These are phyloP conservation scores for Drosophila siamana DNA, from an alignment of 2,888 invertebrate species.

Conservation along the genomic window DNA sequence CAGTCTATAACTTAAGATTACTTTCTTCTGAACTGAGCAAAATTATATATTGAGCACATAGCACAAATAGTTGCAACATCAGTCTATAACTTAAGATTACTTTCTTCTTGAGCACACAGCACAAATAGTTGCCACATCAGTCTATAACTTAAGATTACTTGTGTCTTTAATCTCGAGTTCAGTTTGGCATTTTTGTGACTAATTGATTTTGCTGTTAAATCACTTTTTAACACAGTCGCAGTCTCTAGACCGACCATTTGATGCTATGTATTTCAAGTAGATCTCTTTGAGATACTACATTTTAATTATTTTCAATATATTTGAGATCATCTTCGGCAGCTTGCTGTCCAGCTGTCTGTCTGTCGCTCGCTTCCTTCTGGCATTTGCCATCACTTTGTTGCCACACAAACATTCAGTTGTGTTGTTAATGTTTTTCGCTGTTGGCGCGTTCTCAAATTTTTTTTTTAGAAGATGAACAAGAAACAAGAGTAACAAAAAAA, in stretches of 20 bases:
- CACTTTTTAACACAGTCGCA: not conserved
- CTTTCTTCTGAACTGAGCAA: too few relatives aligned
- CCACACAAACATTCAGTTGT: constrained; percentile 5
- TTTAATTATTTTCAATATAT: not conserved
- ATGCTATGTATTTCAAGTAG: not conserved
- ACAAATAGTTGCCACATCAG: too few relatives aligned
- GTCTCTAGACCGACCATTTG: too few relatives aligned
- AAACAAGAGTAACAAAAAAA: constrained; percentile 7
- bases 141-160: too few relatives aligned
- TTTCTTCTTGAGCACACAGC: too few relatives aligned
- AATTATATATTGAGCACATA: too few relatives aligned
- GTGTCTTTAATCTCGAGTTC: too few relatives aligned
- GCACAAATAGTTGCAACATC: too few relatives aligned
- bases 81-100: too few relatives aligned
- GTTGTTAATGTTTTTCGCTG: constrained; percentile 15
- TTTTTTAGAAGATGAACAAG: not conserved
- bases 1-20: too few relatives aligned
- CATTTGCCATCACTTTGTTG: constrained; percentile 19
- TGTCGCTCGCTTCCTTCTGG: constrained; percentile 22
- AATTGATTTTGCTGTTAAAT: too few relatives aligned
- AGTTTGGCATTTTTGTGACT: too few relatives aligned
- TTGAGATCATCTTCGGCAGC: constrained; percentile 9
- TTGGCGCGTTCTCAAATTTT: constrained; percentile 34
- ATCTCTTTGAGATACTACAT: not conserved
- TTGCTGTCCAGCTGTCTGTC: constrained; percentile 3